Evolutionary conservation across 2,888 invertebrate species (phyloP), one percentile per base, ranked within the genome.

Genomic region (Nasonia oneida): DNA sequence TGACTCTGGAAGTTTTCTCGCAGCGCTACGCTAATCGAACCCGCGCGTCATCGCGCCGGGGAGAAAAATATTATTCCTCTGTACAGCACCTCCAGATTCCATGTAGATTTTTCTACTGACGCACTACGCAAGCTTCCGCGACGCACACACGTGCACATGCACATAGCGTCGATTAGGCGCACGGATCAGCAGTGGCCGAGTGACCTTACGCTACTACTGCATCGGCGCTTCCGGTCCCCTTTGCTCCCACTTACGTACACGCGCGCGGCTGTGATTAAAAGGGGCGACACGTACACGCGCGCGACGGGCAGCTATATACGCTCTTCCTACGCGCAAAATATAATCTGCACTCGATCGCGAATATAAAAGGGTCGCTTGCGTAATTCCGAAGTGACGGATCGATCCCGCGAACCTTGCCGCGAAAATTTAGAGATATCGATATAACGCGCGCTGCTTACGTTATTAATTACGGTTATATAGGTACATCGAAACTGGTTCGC

Each of bases 161-260:
- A 15, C 10, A 29, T 12, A 47, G 4, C 53, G 18, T 47, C 47
- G 57, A 61, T 61, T n/a, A n/a, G 8, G 14, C 8, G 18, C 37
- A 18, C 37, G n/a, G 5, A 70, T 14, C 67, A 39, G 23, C 67
- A 76, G 37, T 75, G 81, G 33, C 75, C 75, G 75, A 82, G 74
- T 75, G 75, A 82, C 64, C 74, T 81, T 81, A 73, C 71, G 73
- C 73, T 61, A 23, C 23, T 23, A 23, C 23, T 23, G 75, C 42
- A 81, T 67, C 67, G 67, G 50, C 23, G 61, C 78, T 78, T 83
- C 83, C 83, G 83, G 83, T 83, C 78, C 78, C 83, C 78, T 77
- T 47, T 77, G 57, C 73, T 23, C 61, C 67, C 76, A 47, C 67
- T 64, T 37, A 57, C 12, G 15, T 42, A 29, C 47, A 33, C 64